Percentiles rank a stretch among this genome's conserved stretches.
These are phyloP conservation scores for Heliothis virescens DNA, from an alignment of 1,140 invertebrate species.

Conservation along the genomic window DNA sequence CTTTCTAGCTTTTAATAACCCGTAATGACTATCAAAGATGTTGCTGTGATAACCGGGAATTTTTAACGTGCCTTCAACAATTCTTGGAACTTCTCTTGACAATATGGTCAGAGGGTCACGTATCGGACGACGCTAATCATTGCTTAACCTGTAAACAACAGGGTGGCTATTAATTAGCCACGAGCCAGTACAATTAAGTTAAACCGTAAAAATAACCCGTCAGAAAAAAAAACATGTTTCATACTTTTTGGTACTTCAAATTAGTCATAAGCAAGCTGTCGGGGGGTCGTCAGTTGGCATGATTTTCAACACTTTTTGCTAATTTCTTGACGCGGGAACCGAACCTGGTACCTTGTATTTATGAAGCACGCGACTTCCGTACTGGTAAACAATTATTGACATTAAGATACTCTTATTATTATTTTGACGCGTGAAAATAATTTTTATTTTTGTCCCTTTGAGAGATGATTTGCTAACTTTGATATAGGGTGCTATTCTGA, in stretches of 20 bases:
- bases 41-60: too few species aligned
- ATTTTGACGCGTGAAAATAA: constrained; percentile 35
- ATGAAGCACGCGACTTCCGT: constrained; percentile 41
- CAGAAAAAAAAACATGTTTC: neutral
- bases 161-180: too few species aligned
- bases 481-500: constrained; percentile 1
- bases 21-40: too few species aligned
- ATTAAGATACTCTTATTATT: constrained; percentile 33
- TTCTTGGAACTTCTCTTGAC: too few species aligned
- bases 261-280: constrained; percentile 38
- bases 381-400: constrained; percentile 39
- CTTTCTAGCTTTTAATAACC: too few species aligned
- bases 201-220: neutral
- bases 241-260: constrained; percentile 18
- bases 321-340: constrained; percentile 26
- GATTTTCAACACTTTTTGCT: constrained; percentile 28
- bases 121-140: too few species aligned
- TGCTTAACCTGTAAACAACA: neutral
- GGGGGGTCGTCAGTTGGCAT: constrained; percentile 17
- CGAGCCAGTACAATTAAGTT: neutral
- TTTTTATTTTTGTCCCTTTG: constrained; percentile 16
- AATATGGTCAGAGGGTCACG: too few species aligned
- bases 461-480: neutral
- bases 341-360: constrained; percentile 30
- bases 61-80: too few species aligned